Evolutionary conservation across 2,113 vertebrate genomes (phyloP).

Genomic region (Dermatemys mawii): DNA sequence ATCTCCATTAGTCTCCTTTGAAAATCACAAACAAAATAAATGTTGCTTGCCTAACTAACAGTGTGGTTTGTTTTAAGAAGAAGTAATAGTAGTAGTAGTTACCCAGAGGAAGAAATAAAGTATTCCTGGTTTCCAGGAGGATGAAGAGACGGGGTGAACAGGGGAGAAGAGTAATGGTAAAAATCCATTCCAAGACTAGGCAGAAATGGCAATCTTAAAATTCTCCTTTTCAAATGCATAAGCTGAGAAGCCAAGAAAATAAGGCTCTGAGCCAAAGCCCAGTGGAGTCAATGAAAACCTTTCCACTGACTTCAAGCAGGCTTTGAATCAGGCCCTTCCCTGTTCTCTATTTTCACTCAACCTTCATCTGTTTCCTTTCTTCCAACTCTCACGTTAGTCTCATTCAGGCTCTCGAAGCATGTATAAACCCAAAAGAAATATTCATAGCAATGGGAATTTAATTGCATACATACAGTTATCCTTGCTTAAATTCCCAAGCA

Average conservation of each 20-base stretch:
- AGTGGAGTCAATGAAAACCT: not conserved
- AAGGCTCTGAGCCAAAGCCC: too few species aligned
- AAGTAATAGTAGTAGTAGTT: too few species aligned
- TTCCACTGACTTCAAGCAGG: not conserved
- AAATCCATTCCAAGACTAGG: not conserved
- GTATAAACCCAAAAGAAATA: not conserved
- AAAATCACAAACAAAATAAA: not conserved
- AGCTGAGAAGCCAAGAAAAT: too few species aligned
- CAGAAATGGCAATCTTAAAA: too few species aligned
- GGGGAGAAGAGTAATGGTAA: not conserved
- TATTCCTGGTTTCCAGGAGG: not conserved
- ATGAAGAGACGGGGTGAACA: not conserved
- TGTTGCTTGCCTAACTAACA: not conserved
- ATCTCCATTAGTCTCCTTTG: not conserved
- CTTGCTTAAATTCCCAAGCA: not conserved
- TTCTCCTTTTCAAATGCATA: too few species aligned
- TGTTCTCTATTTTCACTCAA: not conserved
- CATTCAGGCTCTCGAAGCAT: not conserved
- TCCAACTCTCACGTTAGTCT: not conserved
- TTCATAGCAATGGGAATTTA: not conserved
- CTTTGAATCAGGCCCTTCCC: not conserved
- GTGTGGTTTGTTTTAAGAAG: too few species aligned
- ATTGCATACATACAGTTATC: not conserved
- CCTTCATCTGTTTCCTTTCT: not conserved
- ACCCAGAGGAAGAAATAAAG: not conserved